A percentile compares a stretch with the other conserved stretches of the same genome.
Conservation (phyloP, 2,888 invertebrate species). For the Melitaea athalia region DNA sequence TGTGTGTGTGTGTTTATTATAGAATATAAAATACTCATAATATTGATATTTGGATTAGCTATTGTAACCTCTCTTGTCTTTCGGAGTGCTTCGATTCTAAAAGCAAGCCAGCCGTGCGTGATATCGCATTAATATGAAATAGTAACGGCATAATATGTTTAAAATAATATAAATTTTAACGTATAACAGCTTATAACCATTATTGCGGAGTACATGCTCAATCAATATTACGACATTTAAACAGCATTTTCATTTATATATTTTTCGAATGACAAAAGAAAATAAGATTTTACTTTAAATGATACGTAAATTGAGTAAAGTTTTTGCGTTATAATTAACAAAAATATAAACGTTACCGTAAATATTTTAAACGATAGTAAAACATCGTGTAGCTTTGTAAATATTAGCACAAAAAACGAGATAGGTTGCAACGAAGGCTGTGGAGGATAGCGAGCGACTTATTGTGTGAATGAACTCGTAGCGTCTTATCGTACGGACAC, state of each 20-base stretch:
- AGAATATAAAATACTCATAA: neutral
- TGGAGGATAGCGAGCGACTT: slow-evolving; percentile 29
- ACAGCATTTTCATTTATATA: too few relatives aligned
- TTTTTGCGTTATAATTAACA: neutral
- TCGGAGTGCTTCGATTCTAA: slow-evolving; percentile 14
- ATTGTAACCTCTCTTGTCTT: neutral
- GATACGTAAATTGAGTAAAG: neutral
- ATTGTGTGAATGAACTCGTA: slow-evolving; percentile 61
- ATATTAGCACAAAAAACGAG: slow-evolving; percentile 37
- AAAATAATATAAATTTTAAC: too few relatives aligned
- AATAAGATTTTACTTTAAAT: neutral
- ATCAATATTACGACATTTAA: too few relatives aligned
- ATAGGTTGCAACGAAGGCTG: slow-evolving; percentile 38
- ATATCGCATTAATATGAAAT: slow-evolving; percentile 16
- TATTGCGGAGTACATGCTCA: too few relatives aligned
- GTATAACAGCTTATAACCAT: too few relatives aligned
- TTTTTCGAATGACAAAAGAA: neutral
- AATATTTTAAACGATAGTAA: slow-evolving; percentile 8
- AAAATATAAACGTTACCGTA: neutral
- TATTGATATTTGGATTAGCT: slow-evolving; percentile 10
- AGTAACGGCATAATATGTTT: neutral
- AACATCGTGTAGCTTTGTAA: slow-evolving; percentile 27
- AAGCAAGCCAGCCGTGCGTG: slow-evolving; percentile 13
- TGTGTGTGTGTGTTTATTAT: slow-evolving; percentile 4
- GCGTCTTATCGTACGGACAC: slow-evolving; percentile 58